These are phyloP conservation scores for Cyrtonyx montezumae DNA, from an alignment of 2,113 vertebrate genomes.

Conservation along the genomic window DNA sequence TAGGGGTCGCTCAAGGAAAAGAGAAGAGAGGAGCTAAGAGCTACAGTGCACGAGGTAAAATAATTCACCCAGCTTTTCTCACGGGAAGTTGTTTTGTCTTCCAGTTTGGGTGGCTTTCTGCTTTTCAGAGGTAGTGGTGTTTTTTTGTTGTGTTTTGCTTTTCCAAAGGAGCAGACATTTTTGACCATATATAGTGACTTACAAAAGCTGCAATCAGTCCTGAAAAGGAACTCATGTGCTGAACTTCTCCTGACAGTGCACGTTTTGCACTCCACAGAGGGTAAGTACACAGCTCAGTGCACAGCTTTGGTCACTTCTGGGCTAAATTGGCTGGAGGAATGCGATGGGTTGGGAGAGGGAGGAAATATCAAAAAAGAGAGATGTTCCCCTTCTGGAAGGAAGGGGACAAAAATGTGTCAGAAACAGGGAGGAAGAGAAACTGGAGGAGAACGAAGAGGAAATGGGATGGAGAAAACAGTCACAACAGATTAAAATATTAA, in stretches of 20 bases:
- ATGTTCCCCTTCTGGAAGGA: neutral
- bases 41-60: neutral
- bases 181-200: neutral
- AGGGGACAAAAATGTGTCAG: neutral
- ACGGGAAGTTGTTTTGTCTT: neutral
- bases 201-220: neutral
- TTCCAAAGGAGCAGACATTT: neutral
- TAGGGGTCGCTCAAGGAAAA: neutral
- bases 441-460: neutral
- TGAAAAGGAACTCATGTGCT: conserved; percentile 3
- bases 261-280: neutral
- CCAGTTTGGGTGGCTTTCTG: neutral
- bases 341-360: neutral
- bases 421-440: neutral
- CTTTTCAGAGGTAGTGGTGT: neutral
- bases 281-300: neutral
- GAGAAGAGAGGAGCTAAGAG: neutral
- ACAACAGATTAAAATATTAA: neutral
- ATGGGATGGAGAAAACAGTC: neutral
- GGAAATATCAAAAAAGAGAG: neutral
- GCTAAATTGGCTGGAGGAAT: neutral
- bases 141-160: no score
- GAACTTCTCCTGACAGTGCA: neutral
- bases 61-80: neutral
- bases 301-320: neutral